Percentiles rank a stretch among this genome's conserved stretches.
Conservation (phyloP, 2,113 vertebrate genomes). For the Callipepla squamata region DNA sequence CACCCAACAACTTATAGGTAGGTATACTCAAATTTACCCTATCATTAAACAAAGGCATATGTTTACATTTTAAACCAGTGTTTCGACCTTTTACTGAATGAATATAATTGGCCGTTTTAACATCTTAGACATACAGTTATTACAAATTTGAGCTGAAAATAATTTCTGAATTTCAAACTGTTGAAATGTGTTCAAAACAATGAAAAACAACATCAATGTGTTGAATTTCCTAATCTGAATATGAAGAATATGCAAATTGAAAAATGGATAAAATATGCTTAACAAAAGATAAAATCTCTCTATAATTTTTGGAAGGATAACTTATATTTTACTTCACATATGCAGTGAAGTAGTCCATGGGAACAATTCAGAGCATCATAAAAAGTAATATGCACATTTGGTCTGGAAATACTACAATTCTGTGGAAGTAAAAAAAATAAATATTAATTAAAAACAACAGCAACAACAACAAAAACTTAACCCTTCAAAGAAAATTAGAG, state of each 20-base stretch:
- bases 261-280: background rate
- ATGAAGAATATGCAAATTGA: background rate
- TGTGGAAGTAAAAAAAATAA: background rate
- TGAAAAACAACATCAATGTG: background rate
- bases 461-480: background rate
- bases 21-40: background rate
- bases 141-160: background rate
- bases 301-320: background rate
- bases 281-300: background rate
- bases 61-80: background rate
- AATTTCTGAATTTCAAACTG: background rate
- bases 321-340: background rate
- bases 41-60: background rate
- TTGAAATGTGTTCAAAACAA: background rate
- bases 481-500: background rate
- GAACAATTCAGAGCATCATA: background rate
- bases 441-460: background rate
- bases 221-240: background rate
- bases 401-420: background rate
- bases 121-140: background rate
- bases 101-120: background rate
- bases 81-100: background rate
- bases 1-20: background rate
- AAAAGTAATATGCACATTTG: background rate
- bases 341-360: background rate